A percentile compares a stretch with the other conserved stretches of the same genome.
Evolutionary conservation across 2,797 vertebrate species (phyloP).

Genomic region (Phrynocephalus forsythii): DNA sequence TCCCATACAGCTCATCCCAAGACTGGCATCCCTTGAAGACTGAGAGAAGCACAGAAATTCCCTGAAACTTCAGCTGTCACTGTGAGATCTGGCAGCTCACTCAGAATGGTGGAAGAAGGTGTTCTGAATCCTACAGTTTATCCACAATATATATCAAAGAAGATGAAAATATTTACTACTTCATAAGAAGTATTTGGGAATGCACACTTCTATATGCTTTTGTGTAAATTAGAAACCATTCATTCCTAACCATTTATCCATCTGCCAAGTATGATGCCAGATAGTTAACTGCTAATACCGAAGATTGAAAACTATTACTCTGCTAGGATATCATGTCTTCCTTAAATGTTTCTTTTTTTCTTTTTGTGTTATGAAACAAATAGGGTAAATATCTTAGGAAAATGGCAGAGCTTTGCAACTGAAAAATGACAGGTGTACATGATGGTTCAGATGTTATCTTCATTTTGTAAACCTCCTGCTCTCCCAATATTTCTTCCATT

Average conservation of each 20-base stretch:
- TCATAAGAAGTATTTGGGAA: not conserved
- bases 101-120: too few relatives aligned
- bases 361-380: too few relatives aligned
- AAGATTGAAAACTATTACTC: not conserved
- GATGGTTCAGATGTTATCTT: not conserved
- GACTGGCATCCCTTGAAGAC: too few relatives aligned
- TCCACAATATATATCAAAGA: not conserved
- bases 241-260: not conserved
- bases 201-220: not conserved
- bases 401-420: too few relatives aligned
- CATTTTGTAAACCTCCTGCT: not conserved
- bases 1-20: too few relatives aligned
- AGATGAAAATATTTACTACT: not conserved
- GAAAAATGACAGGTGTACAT: too few relatives aligned
- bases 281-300: not conserved
- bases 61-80: too few relatives aligned
- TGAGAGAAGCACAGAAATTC: too few relatives aligned
- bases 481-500: not conserved
- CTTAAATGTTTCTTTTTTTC: not conserved
- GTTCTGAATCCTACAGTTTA: not conserved
- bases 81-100: too few relatives aligned
- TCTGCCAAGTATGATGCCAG: not conserved
- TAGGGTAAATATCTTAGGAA: too few relatives aligned
- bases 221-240: not conserved
- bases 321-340: not conserved